Evolutionary conservation across 2,113 vertebrate genomes (phyloP), one percentile per base, ranked within the genome.

Genomic region (Sclerurus mexicanus): DNA sequence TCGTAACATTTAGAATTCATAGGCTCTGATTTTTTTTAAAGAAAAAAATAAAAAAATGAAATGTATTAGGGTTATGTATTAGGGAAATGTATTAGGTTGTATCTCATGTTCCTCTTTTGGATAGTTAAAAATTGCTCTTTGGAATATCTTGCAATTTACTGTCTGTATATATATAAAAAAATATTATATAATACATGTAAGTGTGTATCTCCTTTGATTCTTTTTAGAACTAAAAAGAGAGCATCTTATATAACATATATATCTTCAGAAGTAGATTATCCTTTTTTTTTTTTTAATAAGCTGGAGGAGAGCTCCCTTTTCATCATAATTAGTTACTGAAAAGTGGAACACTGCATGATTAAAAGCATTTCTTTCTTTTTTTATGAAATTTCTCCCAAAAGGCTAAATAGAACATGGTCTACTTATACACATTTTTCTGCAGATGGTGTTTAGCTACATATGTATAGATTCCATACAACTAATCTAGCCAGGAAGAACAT

Each of bases 301-400:
- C 68, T 92, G 31, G 52, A 91, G 23, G 12, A 92, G 4, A 71
- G 30, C 25, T 91, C 19, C 25, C 25, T 79, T 95, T 88, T 95
- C 87, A 95, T 74, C 73, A 75, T 86, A 89, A 91, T 96, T 95
- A 93, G 58, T 66, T 93, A 67, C 30, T 44, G 64, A 81, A 87
- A 96, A 94, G 55, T 96, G 20, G 82, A 95, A 85, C 85, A 81
- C 72, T 66, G 22, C 6, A 74, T 94, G 67, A 95, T 89, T 93
- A 91, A 91, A 96, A 91, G 7, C 2, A 62, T 76, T 84, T 68
- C 7, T 59, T 71, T 58, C 1, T 19, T 44, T 73, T 55, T 78
- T 69, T 37, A 28, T 39, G 28, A 55, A 83, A 35, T 49, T 66
- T 84, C 16, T 84, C 64, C 17, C 25, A 25, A 55, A 59, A 84